These are phyloP conservation scores for Cacatua alba DNA, from an alignment of 2,113 vertebrate species.

Conservation along the genomic window DNA sequence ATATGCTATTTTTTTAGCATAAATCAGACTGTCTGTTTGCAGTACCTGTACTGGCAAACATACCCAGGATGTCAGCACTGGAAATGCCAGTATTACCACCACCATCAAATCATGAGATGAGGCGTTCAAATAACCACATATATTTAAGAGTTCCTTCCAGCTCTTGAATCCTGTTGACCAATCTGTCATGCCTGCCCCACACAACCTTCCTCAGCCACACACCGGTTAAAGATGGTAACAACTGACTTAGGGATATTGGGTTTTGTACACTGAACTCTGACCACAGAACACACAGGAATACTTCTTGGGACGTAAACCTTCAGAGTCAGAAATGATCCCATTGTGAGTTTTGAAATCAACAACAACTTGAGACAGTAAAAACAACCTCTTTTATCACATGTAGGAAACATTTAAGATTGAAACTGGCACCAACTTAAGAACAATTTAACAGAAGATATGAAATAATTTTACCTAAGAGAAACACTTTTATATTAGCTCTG, in stretches of 20 bases:
- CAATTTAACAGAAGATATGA: not conserved
- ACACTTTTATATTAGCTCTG: not conserved
- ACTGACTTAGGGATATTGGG: not conserved
- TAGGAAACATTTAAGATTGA: conserved; percentile 5
- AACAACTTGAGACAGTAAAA: conserved; percentile 4
- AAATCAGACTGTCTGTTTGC: not conserved
- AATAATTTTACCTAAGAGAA: not conserved
- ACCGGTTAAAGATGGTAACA: not conserved
- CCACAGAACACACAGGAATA: not conserved
- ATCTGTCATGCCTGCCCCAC: not conserved
- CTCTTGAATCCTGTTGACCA: not conserved
- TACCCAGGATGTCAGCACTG: not conserved
- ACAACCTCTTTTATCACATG: not conserved
- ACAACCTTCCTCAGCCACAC: not conserved
- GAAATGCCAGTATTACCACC: not conserved
- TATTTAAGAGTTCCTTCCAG: not conserved
- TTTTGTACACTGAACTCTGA: not conserved
- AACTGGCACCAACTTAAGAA: not conserved
- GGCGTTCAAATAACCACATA: not conserved
- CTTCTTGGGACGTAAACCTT: not conserved
- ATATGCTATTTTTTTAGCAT: not conserved
- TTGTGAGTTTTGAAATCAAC: not conserved
- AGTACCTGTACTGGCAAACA: accelerated
- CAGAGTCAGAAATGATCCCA: not conserved
- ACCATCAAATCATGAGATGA: not conserved